Percentiles rank a stretch among this genome's conserved stretches.
Conservation (phyloP, 2,888 invertebrate species). For the Fragum fragum region DNA sequence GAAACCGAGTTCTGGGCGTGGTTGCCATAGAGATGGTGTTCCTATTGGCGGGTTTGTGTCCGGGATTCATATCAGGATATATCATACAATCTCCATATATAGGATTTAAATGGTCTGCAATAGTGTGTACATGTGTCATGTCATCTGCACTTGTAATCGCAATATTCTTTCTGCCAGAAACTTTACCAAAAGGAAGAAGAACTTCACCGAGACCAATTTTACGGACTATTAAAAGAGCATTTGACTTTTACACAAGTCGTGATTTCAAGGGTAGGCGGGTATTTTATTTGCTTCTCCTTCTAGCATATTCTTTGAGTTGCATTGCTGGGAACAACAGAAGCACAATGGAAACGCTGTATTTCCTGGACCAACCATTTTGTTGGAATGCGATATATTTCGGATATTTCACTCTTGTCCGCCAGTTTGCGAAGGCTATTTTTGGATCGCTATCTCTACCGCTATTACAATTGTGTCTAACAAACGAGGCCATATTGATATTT, state of each 20-base stretch:
- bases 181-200: conserved; percentile 26
- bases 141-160: conserved; percentile 30
- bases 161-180: conserved; percentile 48
- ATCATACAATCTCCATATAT: conserved; percentile 32
- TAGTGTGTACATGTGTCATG: conserved; percentile 33
- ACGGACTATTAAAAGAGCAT: conserved; percentile 26
- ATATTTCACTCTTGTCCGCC: conserved; percentile 30
- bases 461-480: conserved; percentile 42
- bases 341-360: conserved; percentile 50
- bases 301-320: conserved; percentile 37
- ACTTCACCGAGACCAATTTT: conserved; percentile 1
- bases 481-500: conserved; percentile 42
- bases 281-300: conserved; percentile 40
- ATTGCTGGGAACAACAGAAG: conserved; percentile 32
- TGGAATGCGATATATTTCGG: conserved; percentile 51
- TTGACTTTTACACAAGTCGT: conserved; percentile 53
- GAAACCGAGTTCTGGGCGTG: conserved; percentile 37
- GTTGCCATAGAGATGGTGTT: conserved; percentile 41
- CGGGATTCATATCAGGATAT: conserved; percentile 43
- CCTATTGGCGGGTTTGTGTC: conserved; percentile 16
- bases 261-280: conserved; percentile 46
- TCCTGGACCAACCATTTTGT: conserved; percentile 59
- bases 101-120: conserved; percentile 37
- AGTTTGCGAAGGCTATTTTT: conserved; percentile 30
- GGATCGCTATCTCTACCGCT: conserved; percentile 42